A percentile compares a stretch with the other conserved stretches of the same genome.
Evolutionary conservation across 2,113 vertebrate genomes (phyloP).

Genomic region (Pteruthius melanotis): DNA sequence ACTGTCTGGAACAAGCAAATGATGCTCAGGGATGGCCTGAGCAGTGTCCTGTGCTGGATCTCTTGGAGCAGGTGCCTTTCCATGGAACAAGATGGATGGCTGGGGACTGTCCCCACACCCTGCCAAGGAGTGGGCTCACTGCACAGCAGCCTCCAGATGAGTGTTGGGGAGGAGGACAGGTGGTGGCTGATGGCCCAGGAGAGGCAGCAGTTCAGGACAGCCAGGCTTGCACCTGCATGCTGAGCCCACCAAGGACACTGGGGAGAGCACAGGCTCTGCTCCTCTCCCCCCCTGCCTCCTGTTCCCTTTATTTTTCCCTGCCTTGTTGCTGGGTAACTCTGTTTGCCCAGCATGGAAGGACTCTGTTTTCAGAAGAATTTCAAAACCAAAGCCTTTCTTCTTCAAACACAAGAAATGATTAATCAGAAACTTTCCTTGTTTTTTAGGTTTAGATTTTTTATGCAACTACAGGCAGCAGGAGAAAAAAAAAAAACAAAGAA

Average conservation of each 20-base stretch:
- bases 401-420: constrained; percentile 11
- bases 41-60: not conserved
- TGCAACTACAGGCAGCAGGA: not conserved
- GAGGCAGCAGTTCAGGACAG: not conserved
- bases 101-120: not conserved
- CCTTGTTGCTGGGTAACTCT: constrained; percentile 2
- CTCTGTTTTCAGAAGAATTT: constrained; percentile 7
- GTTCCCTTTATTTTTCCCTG: not conserved
- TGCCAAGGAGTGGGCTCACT: fast-evolving
- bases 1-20: not conserved
- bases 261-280: not conserved
- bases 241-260: not conserved
- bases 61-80: not conserved
- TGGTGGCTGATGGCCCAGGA: not conserved
- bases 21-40: not conserved
- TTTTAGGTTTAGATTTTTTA: not conserved
- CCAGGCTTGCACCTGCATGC: fast-evolving
- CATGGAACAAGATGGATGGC: not conserved
- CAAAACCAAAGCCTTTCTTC: not conserved
- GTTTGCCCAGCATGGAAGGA: constrained; percentile 10
- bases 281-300: not conserved
- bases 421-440: not conserved
- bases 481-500: not conserved
- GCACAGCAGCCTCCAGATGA: fast-evolving
- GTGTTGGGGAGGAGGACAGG: not conserved